A percentile compares a stretch with the other conserved stretches of the same genome.
These are phyloP conservation scores for Octodon degus DNA, from an alignment of 2,113 vertebrate genomes.

Conservation along the genomic window DNA sequence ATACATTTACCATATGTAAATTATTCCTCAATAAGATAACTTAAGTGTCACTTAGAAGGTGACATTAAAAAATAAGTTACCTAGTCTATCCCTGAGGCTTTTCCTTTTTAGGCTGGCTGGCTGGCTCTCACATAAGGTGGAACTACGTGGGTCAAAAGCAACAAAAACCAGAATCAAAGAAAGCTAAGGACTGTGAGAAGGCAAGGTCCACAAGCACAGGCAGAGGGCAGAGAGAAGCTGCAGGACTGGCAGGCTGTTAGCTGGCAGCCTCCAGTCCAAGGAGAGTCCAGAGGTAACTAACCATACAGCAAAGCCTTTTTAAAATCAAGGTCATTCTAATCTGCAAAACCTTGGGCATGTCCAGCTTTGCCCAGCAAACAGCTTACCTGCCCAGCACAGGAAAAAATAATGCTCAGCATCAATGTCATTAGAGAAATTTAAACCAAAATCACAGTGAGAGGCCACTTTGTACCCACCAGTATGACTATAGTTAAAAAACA, in stretches of 20 bases:
- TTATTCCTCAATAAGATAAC: neutral
- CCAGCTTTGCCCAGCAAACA: constrained; percentile 30
- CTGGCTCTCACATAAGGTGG: constrained; percentile 1
- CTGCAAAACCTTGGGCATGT: constrained; percentile 21
- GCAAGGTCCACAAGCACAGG: neutral
- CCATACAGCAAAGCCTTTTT: constrained; percentile 42
- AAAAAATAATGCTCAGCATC: neutral
- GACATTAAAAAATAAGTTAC: neutral
- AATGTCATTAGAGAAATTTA: constrained; percentile 26
- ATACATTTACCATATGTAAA: constrained; percentile 3
- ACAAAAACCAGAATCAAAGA: constrained; percentile 57
- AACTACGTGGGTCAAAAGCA: constrained; percentile 24
- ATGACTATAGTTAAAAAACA: neutral
- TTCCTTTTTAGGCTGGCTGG: neutral
- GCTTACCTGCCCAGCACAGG: neutral
- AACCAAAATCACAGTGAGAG: constrained; percentile 31
- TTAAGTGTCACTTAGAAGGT: neutral
- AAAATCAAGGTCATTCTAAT: constrained; percentile 52
- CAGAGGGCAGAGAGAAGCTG: neutral
- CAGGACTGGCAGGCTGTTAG: neutral
- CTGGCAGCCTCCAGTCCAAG: neutral
- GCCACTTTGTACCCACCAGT: neutral
- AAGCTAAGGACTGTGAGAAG: neutral
- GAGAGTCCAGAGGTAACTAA: constrained; percentile 27
- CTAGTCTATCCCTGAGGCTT: neutral